Evolutionary conservation across 1,140 invertebrate genomes (phyloP).

Genomic region (Drosophila virilis): DNA sequence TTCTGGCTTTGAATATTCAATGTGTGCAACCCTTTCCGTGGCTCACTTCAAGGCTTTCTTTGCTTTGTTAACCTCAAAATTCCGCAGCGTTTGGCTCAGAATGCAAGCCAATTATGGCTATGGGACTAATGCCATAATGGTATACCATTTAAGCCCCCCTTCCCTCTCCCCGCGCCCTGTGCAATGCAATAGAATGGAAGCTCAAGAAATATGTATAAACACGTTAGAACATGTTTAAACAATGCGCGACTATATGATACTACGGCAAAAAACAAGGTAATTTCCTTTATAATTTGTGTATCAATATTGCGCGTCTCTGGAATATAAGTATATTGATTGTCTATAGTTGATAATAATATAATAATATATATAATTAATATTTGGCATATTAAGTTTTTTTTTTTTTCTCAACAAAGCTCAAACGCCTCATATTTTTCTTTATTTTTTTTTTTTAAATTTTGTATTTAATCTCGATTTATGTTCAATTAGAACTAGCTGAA

Average conservation of each 20-base stretch:
- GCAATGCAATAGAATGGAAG: slow-evolving; percentile 10
- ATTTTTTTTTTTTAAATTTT: no score
- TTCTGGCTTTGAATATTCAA: not conserved
- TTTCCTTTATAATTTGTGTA: no score
- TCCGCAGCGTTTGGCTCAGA: slow-evolving; percentile 35
- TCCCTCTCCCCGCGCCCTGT: not conserved
- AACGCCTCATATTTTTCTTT: no score
- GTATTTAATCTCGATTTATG: not conserved
- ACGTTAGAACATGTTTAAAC: not conserved
- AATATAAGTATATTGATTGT: no score
- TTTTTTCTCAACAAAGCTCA: no score
- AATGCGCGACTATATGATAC: slow-evolving; percentile 15
- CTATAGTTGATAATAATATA: no score
- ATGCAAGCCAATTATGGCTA: slow-evolving; percentile 50
- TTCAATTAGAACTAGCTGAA: not conserved
- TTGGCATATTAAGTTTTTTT: no score
- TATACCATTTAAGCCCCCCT: slow-evolving; percentile 17
- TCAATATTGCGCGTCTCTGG: no score
- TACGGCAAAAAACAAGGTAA: not conserved
- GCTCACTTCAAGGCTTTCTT: slow-evolving; percentile 42
- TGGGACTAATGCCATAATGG: slow-evolving; percentile 47
- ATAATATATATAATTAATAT: no score
- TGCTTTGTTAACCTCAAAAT: slow-evolving; percentile 41
- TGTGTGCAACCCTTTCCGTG: slow-evolving; percentile 12
- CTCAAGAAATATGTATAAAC: slow-evolving; percentile 17